These are phyloP conservation scores for Zapus hudsonius DNA, from an alignment of 2,113 vertebrate genomes.

Conservation along the genomic window DNA sequence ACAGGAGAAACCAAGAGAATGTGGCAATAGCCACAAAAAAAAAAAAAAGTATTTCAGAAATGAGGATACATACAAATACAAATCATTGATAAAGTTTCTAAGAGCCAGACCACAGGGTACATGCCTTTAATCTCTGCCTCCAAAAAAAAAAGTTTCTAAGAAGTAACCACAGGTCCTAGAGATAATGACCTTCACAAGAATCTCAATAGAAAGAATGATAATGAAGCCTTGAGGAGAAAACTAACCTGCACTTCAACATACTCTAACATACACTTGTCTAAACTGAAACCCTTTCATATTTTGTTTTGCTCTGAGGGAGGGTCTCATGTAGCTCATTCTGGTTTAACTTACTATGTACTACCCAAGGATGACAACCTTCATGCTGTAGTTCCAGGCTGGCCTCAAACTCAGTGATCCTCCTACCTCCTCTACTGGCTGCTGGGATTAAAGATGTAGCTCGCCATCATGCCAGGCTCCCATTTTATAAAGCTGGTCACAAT, in stretches of 20 bases:
- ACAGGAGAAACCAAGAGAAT: neutral
- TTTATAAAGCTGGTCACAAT: neutral
- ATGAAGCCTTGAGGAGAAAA: conserved; percentile 1
- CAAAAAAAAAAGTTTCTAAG: no score
- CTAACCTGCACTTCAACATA: neutral
- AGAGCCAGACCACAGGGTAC: no score
- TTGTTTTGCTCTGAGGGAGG: neutral
- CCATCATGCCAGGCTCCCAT: neutral
- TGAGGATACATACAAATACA: neutral
- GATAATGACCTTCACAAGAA: neutral
- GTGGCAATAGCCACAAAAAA: neutral
- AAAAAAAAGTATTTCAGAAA: neutral
- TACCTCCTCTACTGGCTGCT: no score
- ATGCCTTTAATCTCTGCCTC: no score
- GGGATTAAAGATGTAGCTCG: neutral
- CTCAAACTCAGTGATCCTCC: neutral
- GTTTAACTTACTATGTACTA: neutral
- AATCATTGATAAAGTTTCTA: neutral
- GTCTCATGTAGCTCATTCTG: neutral
- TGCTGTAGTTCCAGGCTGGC: no score
- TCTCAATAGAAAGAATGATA: neutral
- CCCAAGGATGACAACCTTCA: neutral
- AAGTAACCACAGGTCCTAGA: neutral
- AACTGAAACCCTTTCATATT: conserved; percentile 42
- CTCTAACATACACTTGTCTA: neutral